Base-by-base conservation (phyloP, 2,888 invertebrate genomes). In the Acanthosepion lycidas region DNA sequence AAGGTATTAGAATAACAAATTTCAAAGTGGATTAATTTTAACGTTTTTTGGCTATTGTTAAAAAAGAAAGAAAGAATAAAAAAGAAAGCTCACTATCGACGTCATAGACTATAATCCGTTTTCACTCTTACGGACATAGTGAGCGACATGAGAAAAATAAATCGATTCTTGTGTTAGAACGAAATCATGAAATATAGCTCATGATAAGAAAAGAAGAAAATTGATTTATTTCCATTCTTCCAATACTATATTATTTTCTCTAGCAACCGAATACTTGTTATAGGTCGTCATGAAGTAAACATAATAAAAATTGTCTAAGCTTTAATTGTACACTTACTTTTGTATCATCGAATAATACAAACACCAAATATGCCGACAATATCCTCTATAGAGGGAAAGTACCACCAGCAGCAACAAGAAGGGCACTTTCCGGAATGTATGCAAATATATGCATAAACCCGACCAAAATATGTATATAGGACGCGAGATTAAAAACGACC, bases 21-120 rank as follows among this genome's bases (percentile, higher is more conserved):
- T 78, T 78, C n/a, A 78, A 78, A 78, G 78, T 78, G 78, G 78
- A 78, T 78, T 78, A 78, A 78, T 78, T 78, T 78, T 33, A 15
- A n/a, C n/a, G 4, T 78, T 78, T 78, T 78, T 78, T 78, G 12
- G 5, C n/a, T 33, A 4, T 78, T 8, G 78, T 78, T n/a, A n/a
- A n/a, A 78, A n/a, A 6, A 78, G 9, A 78, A n/a, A 6, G 6
- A 64, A 28, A 64, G 0, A 64, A 64, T 6, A 64, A 26, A 9
- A 64, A 64, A 28, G 28, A 64, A 0, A 64, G 3, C 1, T n/a
- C n/a, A n/a, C 28, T 12, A n/a, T 15, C 28, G 78, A 78, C 33
- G 12, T 33, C 78, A 78, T 33, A 4, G 33, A 23, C n/a, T 12
- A n/a, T 28, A 78, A n/a, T 78, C 28, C 28, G 78, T 78, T 28